A percentile compares a stretch with the other conserved stretches of the same genome.
Evolutionary conservation across 2,113 vertebrate species (phyloP).

Genomic region (Sakesphorus luctuosus): DNA sequence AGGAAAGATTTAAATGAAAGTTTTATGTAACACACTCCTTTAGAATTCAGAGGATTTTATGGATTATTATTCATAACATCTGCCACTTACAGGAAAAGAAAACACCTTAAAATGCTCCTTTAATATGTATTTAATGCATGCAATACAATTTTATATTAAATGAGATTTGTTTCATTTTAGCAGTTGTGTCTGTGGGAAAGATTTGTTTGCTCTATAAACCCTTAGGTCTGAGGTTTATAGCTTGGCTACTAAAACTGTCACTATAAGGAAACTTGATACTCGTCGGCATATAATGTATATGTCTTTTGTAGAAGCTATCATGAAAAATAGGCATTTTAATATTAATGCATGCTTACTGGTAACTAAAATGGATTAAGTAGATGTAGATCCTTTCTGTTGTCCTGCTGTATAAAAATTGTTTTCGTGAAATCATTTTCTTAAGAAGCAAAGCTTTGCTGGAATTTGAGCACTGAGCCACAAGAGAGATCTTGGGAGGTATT

Average conservation of each 20-base stretch:
- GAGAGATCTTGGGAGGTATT: background rate
- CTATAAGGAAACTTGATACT: constrained; percentile 2
- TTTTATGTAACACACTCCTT: constrained; percentile 71
- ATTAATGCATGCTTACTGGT: background rate
- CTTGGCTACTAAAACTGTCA: constrained; percentile 30
- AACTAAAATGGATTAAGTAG: background rate
- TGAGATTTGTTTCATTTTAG: constrained; percentile 53
- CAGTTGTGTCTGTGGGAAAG: background rate
- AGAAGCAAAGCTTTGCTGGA: background rate
- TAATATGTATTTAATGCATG: constrained; percentile 73
- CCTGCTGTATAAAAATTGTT: background rate
- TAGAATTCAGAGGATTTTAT: constrained; percentile 72
- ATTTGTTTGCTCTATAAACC: background rate
- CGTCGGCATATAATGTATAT: background rate
- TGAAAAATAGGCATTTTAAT: background rate
- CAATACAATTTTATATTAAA: constrained; percentile 69
- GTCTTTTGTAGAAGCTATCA: background rate
- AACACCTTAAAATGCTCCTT: constrained; percentile 63
- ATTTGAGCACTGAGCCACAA: background rate
- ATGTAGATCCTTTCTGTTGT: background rate
- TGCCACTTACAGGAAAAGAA: constrained; percentile 73
- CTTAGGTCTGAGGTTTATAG: constrained; percentile 43
- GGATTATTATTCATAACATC: constrained; percentile 79
- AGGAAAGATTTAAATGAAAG: constrained; percentile 71
- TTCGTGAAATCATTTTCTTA: background rate